These are phyloP conservation scores for Agriopis marginaria DNA, from an alignment of 2,888 invertebrate genomes.

Conservation along the genomic window DNA sequence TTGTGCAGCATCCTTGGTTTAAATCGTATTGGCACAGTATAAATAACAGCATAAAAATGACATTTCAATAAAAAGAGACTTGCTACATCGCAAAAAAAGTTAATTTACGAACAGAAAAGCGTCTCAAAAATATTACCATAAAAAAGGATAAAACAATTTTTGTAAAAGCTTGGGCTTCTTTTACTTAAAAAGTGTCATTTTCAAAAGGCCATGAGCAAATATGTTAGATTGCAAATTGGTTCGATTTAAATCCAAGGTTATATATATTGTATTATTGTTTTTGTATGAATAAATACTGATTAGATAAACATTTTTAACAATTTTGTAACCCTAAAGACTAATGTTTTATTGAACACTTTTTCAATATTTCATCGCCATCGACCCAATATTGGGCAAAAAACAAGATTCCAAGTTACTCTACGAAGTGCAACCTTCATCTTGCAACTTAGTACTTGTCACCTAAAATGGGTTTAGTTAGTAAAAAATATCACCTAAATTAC, in stretches of 20 bases:
- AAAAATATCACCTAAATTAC: too few species aligned
- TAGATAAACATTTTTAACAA: conserved; percentile 5
- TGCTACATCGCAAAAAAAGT: too few species aligned
- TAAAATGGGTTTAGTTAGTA: neutral
- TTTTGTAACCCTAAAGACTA: conserved; percentile 8
- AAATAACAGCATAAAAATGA: too few species aligned
- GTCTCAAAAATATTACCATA: too few species aligned
- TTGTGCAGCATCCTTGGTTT: too few species aligned
- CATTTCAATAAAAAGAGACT: too few species aligned
- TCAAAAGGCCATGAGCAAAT: too few species aligned
- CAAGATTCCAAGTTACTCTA: conserved; percentile 2
- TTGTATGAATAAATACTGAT: conserved; percentile 16
- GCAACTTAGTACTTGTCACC: neutral
- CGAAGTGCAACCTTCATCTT: neutral
- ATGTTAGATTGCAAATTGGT: neutral
- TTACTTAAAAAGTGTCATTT: too few species aligned
- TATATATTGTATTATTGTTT: neutral
- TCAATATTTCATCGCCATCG: conserved; percentile 1
- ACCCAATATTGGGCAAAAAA: conserved; percentile 2
- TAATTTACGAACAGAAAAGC: too few species aligned
- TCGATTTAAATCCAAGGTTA: conserved; percentile 1
- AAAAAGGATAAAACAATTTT: too few species aligned
- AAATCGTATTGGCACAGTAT: too few species aligned
- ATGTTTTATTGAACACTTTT: conserved; percentile 16
- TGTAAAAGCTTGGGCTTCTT: too few species aligned